These are phyloP conservation scores for Pteropus alecto DNA, from an alignment of 2,113 vertebrate genomes.

Conservation along the genomic window DNA sequence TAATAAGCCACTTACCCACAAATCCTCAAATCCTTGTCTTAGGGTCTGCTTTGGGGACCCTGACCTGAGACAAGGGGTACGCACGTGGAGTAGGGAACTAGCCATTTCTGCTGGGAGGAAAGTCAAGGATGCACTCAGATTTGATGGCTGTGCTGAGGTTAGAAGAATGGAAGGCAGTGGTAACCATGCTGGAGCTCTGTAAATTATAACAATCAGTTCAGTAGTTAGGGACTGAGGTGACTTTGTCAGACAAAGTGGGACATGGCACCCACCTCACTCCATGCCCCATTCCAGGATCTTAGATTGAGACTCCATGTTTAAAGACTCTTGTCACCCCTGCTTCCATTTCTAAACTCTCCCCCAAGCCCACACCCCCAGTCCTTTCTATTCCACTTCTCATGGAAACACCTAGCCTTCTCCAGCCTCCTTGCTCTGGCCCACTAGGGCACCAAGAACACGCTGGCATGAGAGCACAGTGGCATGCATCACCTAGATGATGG, in stretches of 20 bases:
- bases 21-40: neutral
- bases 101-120: neutral
- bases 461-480: no score
- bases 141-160: neutral
- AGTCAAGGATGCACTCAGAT: neutral
- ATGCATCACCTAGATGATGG: neutral
- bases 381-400: neutral
- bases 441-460: neutral
- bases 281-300: neutral
- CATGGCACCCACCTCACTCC: neutral
- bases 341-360: neutral
- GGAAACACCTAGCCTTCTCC: neutral
- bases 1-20: neutral
- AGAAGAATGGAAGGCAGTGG: no score
- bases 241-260: neutral
- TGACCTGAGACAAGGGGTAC: neutral
- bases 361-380: fast-evolving
- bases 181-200: no score
- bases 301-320: neutral
- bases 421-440: neutral
- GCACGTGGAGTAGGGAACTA: neutral
- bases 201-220: neutral
- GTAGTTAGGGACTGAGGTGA: neutral
- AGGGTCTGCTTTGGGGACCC: neutral
- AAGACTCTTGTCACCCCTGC: neutral